Conservation (phyloP, 1,140 invertebrate genomes). For the Spodoptera frugiperda region DNA sequence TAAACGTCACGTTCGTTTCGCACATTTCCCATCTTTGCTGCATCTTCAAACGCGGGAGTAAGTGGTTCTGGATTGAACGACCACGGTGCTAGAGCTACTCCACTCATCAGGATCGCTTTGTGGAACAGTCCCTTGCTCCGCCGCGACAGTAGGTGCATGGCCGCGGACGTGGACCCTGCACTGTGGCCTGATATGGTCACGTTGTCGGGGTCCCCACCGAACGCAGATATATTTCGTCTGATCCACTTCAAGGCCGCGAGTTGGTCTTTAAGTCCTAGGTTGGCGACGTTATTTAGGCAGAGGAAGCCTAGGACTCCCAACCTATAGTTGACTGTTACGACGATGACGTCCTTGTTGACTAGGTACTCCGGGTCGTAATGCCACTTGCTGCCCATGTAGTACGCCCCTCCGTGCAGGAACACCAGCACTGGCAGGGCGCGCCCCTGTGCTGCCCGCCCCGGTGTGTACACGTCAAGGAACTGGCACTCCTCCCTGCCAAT, state of each 20-base stretch:
- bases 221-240: constrained; percentile 76
- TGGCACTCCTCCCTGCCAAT: constrained; percentile 73
- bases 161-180: constrained; percentile 76
- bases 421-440: constrained; percentile 86
- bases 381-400: constrained; percentile 84
- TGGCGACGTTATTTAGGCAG: constrained; percentile 68
- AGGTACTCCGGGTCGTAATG: constrained; percentile 83
- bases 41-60: constrained; percentile 64
- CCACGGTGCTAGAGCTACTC: constrained; percentile 72
- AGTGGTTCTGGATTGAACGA: constrained; percentile 70
- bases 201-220: constrained; percentile 83
- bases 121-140: constrained; percentile 71
- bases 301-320: constrained; percentile 70
- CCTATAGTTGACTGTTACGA: constrained; percentile 69
- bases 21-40: constrained; percentile 62
- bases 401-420: constrained; percentile 88
- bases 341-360: constrained; percentile 66
- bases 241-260: constrained; percentile 79
- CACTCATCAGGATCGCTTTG: constrained; percentile 71
- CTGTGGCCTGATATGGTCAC: constrained; percentile 85
- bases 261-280: constrained; percentile 77
- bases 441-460: constrained; percentile 41
- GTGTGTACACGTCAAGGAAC: constrained; percentile 70
- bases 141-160: constrained; percentile 72
- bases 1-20: constrained; percentile 65